Base-by-base conservation (phyloP, 2,797 vertebrate genomes). In the Morus bassanus region DNA sequence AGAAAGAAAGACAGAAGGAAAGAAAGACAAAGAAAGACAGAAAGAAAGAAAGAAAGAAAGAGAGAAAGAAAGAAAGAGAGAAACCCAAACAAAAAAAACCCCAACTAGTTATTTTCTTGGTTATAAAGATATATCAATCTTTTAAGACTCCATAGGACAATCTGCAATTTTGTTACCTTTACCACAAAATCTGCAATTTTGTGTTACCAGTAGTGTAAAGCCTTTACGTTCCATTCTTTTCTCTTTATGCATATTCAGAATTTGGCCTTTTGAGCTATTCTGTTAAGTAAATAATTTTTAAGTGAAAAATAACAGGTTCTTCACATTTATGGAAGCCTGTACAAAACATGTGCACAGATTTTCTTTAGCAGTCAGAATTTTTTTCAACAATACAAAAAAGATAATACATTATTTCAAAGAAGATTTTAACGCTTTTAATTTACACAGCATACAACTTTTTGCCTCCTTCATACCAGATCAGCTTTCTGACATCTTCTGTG, bases 391-490 rank as follows among this genome's bases (percentile, higher is more conserved):
- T 0, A 85, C 8, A 25, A 72, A 74, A 63, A 65, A 56, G 9
- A 21, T 6, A 69, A 24, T 45, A n/a, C 3, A 33, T 25, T 51
- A 56, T 53, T 37, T 37, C 13, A 60, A 15, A 51, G 17, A 72
- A 37, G 33, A 50, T 48, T 65, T n/a, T 83, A 74, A 76, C 4
- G 3, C 8, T 54, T 69, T 39, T 53, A 33, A 82, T 94, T 85
- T 72, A 80, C 17, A 72, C 14, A 75, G 35, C 21, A 73, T 35
- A 63, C 8, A 82, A 41, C 51, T 37, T 76, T 73, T 39, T 59
- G 30, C 30, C 30, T 72, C 21, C 43, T 93, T 94, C 98, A 96
- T 98, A 99, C 99, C 98, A 98, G 10, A 98, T 96, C 56, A 99
- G 97, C 79, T 79, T 98, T 33, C 84, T 95, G 65, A 98, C 89